Base-by-base conservation (phyloP, 2,113 vertebrate genomes). In the Antennarius striatus region DNA sequence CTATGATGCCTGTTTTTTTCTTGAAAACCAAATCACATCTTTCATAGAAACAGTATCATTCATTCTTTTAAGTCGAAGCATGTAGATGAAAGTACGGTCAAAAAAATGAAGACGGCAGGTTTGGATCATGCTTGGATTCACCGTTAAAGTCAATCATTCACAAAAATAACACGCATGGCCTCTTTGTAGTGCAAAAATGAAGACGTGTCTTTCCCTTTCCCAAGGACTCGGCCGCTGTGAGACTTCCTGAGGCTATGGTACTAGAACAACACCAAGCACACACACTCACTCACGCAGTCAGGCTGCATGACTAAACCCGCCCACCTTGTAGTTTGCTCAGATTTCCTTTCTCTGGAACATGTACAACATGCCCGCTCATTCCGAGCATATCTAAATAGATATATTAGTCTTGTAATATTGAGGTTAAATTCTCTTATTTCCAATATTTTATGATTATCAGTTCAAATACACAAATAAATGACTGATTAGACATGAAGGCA, bases 151-250 rank as follows among this genome's bases (percentile, higher is more conserved):
- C 32, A 5, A 36, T 36, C 32, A 36, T 36, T 36, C 32, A 36
- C 32, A 36, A 48, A 51, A n/a, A 29, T 42, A 59, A 40, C 45
- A 48, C 54, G 29, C 22, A 15, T 62, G 58, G 42, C 36, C 17
- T 66, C 47, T 68, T 68, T 77, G 45, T 72, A 13, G 72, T 69
- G 51, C 56, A 52, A 74, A 76, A 0, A 39, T 63, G 72, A 58
- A 63, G 65, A 73, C 47, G 42, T 68, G 48, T 30, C 49, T 75
- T 78, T 70, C 46, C 29, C 77, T 68, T 74, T 63, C 22, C 32
- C 40, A 58, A n/a, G 45, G 29, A 65, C 68, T 36, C 10, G 1
- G 51, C 61, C 3, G 42, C 75, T 70, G 60, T 40, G 62, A 82
- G 73, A 58, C 48, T 82, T 53, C 69, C 52, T 5, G 17, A 75